Evolutionary conservation across 2,888 invertebrate species (phyloP).

Genomic region (Drosophila ustulata): DNA sequence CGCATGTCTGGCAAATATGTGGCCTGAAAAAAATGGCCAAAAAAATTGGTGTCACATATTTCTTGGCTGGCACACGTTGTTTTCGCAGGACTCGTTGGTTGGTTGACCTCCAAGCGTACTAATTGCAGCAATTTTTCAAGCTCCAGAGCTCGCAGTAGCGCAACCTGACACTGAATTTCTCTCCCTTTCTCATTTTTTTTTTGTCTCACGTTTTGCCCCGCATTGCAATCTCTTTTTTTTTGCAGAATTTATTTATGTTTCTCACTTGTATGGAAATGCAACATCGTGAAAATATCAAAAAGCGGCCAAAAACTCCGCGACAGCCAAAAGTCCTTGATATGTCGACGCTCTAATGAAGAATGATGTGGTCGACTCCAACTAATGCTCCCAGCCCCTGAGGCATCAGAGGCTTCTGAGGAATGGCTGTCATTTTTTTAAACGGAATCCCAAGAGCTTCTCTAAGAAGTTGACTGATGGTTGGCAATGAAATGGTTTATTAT

Average conservation of each 20-base stretch:
- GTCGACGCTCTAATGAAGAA: constrained; percentile 72
- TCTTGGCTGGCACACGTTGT: constrained; percentile 44
- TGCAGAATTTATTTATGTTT: not conserved
- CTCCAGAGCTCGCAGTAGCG: constrained; percentile 49
- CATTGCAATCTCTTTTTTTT: constrained; percentile 19
- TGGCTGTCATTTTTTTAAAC: constrained; percentile 40
- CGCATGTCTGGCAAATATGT: constrained; percentile 2
- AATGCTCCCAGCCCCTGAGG: not conserved
- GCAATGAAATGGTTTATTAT: constrained; percentile 58
- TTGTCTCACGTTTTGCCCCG: constrained; percentile 10
- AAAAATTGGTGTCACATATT: constrained; percentile 53
- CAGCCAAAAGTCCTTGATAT: constrained; percentile 64
- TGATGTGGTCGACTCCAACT: constrained; percentile 50
- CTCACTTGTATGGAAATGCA: constrained; percentile 59
- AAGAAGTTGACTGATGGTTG: constrained; percentile 58
- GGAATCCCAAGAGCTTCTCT: constrained; percentile 18
- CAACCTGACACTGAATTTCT: constrained; percentile 10
- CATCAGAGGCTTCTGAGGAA: constrained; percentile 30
- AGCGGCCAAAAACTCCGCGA: constrained; percentile 33
- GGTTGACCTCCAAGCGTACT: constrained; percentile 74
- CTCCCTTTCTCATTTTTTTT: constrained; percentile 12
- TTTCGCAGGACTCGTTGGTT: constrained; percentile 24
- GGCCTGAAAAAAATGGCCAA: constrained; percentile 1
- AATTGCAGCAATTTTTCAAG: constrained; percentile 76
- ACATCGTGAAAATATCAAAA: constrained; percentile 50